Evolutionary conservation across 2,888 invertebrate genomes (phyloP).

Genomic region (Scotopteryx bipunctaria): DNA sequence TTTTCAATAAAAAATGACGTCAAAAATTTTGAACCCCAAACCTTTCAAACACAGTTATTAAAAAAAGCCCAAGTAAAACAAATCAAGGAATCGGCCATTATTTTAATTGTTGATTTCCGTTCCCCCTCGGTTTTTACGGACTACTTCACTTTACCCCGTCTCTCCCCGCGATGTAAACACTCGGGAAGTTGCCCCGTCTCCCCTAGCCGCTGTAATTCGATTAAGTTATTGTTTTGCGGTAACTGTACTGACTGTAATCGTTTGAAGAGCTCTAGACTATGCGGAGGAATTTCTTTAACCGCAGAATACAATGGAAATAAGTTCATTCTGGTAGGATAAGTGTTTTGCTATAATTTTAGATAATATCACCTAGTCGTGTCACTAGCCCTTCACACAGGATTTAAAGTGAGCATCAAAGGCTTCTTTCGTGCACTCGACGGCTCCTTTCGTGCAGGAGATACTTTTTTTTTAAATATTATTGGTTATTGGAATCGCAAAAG

Average conservation of each 20-base stretch:
- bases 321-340: no score
- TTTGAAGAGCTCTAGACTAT: conserved; percentile 22
- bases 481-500: no score
- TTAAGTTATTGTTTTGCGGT: conserved; percentile 55
- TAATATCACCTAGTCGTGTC: no score
- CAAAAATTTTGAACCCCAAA: background rate
- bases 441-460: no score
- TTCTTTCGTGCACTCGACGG: no score
- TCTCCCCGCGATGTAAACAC: conserved; percentile 29
- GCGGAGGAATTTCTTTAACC: conserved; percentile 9
- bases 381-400: no score
- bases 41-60: conserved; percentile 2
- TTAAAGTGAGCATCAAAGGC: no score
- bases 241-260: conserved; percentile 30
- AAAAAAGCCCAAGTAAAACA: conserved; percentile 4
- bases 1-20: no score
- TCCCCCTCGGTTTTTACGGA: conserved; percentile 30
- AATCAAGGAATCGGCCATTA: conserved; percentile 23
- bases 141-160: conserved; percentile 36
- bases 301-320: conserved; percentile 6
- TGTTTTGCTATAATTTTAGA: no score
- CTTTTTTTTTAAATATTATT: no score
- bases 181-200: conserved; percentile 28
- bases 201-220: conserved; percentile 50
- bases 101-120: conserved; percentile 34